Conservation (phyloP, 2,113 vertebrate genomes). For the Eleginops maclovinus region DNA sequence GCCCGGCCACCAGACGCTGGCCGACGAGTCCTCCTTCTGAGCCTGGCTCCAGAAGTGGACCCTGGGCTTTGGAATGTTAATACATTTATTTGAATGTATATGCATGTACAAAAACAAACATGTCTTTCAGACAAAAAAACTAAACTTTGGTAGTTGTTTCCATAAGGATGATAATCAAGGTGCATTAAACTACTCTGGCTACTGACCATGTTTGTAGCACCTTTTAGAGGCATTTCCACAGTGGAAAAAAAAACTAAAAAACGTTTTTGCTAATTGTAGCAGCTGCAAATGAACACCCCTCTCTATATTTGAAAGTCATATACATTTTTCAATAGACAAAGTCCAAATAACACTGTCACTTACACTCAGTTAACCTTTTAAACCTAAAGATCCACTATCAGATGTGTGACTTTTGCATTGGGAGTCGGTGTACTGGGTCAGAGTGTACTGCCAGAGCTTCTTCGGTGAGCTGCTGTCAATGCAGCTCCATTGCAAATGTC, state of each 20-base stretch:
- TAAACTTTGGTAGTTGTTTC: neutral
- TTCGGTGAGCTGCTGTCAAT: neutral
- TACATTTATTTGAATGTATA: no score
- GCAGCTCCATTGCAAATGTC: constrained; percentile 17
- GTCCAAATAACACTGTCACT: neutral
- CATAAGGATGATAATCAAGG: neutral
- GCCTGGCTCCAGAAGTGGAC: no score
- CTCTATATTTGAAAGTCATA: neutral
- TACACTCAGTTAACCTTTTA: constrained; percentile 21
- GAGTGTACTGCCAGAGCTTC: constrained; percentile 1
- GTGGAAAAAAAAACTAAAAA: neutral
- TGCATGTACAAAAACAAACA: no score
- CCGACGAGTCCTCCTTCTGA: no score
- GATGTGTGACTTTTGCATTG: neutral
- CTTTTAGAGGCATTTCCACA: neutral
- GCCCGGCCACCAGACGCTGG: no score
- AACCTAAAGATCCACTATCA: neutral
- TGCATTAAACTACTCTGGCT: neutral
- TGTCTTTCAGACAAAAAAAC: no score
- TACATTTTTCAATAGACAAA: no score
- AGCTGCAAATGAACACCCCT: neutral
- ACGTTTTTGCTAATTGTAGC: neutral
- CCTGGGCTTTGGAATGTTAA: no score
- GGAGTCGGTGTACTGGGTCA: constrained; percentile 7
- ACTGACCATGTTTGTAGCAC: neutral